Conservation (phyloP, 2,797 vertebrate genomes). For the Sebastes iracundus region DNA sequence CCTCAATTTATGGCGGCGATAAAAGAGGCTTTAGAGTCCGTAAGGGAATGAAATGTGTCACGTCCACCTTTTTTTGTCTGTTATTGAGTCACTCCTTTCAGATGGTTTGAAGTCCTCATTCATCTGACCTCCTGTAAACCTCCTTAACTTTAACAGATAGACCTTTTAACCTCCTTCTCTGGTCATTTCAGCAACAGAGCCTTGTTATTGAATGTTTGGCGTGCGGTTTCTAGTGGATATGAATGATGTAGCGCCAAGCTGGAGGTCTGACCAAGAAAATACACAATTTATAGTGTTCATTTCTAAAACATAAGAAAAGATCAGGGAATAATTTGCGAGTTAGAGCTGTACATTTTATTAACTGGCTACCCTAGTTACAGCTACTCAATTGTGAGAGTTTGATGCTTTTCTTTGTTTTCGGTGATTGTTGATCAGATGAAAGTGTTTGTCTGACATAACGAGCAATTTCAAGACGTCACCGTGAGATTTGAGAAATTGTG, state of each 20-base stretch:
- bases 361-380: background rate
- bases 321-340: background rate
- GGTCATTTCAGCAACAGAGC: background rate
- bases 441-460: background rate
- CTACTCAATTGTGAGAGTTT: background rate
- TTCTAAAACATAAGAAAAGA: background rate
- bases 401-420: background rate
- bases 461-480: background rate
- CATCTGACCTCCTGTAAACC: background rate
- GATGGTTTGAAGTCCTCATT: background rate
- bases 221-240: background rate
- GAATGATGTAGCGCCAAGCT: background rate
- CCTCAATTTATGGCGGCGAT: slow-evolving; percentile 26
- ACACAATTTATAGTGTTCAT: background rate
- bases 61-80: background rate
- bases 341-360: too few species aligned
- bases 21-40: background rate
- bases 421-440: background rate
- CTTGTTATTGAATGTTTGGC: background rate
- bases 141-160: background rate
- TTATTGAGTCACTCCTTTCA: background rate
- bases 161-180: background rate
- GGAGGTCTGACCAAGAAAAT: background rate
- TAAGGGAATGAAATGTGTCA: background rate
- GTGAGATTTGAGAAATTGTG: background rate